Evolutionary conservation across 1,140 invertebrate species (phyloP), one percentile per base, ranked within the genome.

Genomic region (Ips typographus): DNA sequence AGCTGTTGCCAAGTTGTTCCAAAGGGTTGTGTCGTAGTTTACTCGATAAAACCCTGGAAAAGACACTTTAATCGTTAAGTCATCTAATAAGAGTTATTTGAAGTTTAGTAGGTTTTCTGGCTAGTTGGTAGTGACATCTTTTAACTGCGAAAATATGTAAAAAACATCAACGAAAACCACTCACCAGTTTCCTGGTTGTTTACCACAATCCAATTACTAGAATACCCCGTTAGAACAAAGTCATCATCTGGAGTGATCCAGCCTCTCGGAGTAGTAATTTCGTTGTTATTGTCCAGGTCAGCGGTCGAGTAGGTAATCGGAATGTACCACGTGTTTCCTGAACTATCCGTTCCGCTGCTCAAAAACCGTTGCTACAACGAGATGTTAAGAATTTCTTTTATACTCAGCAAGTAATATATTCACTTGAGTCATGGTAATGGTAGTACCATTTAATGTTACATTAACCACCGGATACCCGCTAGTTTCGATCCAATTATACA

Each of bases 401-500:
- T 91, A 89, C 68, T 89, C 80, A 56, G 87, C 84, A 1, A 75
- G 94, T 39, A 85, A 87, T 2, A 75, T 74, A 22, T 22, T 63
- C 71, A 71, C 72, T 65, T 73, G 72, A 36, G 66, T 51, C 37
- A 73, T 56, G 42, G 53, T 57, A 2, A 73, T 42, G 47, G 69
- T 51, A 56, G 67, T 58, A 43, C 68, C 67, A 41, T 40, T 69
- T 7, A 41, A 53, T 2, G 42, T 85, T 2, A 94, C 85, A 0
- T 81, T 90, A 3, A 95, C 82, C 0, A 94, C 83, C 0, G 94
- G 94, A 81, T 92, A 95, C 7, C 91, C 91, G 60, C 88, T 89
- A 80, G 94, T 89, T 38, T 88, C 82, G 2, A 91, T 91, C 94
- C 94, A 96, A 0, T 89, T 90, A 77, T 94, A 87, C 89, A 93